phyloP scores from a whole-genome alignment of 2,888 invertebrate genomes.

The Calephelis perditalis region DNA sequence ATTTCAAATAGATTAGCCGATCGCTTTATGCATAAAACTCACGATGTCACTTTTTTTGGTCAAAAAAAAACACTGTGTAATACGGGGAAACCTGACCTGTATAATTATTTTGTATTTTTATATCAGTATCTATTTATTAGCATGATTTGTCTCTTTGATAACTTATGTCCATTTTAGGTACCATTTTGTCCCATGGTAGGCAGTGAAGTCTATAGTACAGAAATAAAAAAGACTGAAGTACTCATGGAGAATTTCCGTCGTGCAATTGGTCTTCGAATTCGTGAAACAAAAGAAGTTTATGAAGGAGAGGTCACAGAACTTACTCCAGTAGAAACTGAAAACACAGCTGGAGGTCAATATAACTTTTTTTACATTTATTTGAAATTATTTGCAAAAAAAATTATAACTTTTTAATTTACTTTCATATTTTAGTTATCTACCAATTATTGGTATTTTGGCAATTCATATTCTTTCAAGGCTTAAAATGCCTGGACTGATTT shows the following conservation, averaged over 20 bases:
- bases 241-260: slow-evolving; percentile 99
- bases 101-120: too few species aligned
- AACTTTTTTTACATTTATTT: background rate
- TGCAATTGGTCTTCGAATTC: slow-evolving; percentile 95
- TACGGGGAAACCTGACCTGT: too few species aligned
- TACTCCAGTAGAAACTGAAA: slow-evolving; percentile 98
- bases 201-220: slow-evolving; percentile 97
- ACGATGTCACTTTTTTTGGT: too few species aligned
- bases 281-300: slow-evolving; percentile 99
- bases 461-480: too few species aligned
- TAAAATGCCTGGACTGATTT: too few species aligned
- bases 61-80: too few species aligned
- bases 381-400: background rate
- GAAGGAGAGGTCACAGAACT: slow-evolving; percentile 99
- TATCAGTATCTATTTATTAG: too few species aligned
- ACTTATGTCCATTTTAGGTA: slow-evolving; percentile 59
- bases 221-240: slow-evolving; percentile 99
- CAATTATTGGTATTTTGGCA: too few species aligned
- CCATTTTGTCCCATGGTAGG: slow-evolving; percentile 96
- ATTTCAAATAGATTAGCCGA: too few species aligned
- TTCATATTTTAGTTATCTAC: too few species aligned
- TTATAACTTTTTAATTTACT: too few species aligned
- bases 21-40: too few species aligned
- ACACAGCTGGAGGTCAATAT: slow-evolving; percentile 88
- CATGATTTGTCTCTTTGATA: background rate